Percentiles rank a stretch among this genome's conserved stretches.
These are phyloP conservation scores for Nasonia oneida DNA, from an alignment of 2,888 invertebrate genomes.

Conservation along the genomic window DNA sequence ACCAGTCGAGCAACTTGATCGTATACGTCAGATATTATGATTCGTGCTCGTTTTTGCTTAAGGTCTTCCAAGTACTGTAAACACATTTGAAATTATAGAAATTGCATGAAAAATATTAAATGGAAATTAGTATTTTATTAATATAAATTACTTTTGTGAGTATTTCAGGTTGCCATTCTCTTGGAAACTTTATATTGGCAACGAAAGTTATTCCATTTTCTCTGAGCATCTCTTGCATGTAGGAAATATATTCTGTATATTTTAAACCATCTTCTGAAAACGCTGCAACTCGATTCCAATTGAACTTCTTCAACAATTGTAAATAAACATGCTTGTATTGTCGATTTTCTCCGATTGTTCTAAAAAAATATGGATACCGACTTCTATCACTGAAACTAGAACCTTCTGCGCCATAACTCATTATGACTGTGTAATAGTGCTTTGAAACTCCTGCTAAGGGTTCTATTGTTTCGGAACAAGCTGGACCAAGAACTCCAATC, in stretches of 20 bases:
- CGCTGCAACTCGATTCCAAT: conserved; percentile 88
- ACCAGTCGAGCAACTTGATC: conserved; percentile 87
- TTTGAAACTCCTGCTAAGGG: conserved; percentile 89
- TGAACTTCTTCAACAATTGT: conserved; percentile 81
- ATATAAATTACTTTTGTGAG: conserved; percentile 82
- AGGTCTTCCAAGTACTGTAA: conserved; percentile 84
- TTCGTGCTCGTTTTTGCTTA: conserved; percentile 84
- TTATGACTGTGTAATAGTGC: conserved; percentile 86
- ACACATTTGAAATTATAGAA: conserved; percentile 43
- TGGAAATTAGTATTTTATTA: neutral
- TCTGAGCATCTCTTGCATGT: conserved; percentile 85
- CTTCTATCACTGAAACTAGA: conserved; percentile 85
- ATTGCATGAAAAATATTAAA: neutral
- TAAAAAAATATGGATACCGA: conserved; percentile 89
- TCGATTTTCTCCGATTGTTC: conserved; percentile 89
- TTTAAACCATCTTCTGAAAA: conserved; percentile 90
- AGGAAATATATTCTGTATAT: conserved; percentile 88
- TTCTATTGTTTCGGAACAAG: conserved; percentile 90
- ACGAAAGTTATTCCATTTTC: conserved; percentile 84
- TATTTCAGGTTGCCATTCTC: conserved; percentile 80
- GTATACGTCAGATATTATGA: conserved; percentile 90
- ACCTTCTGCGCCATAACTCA: conserved; percentile 90
- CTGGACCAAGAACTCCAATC: conserved; percentile 88
- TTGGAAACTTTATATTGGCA: conserved; percentile 86
- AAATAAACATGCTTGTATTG: conserved; percentile 86